phyloP scores from a whole-genome alignment of 2,888 invertebrate genomes.

The Drosophila melanosoma region DNA sequence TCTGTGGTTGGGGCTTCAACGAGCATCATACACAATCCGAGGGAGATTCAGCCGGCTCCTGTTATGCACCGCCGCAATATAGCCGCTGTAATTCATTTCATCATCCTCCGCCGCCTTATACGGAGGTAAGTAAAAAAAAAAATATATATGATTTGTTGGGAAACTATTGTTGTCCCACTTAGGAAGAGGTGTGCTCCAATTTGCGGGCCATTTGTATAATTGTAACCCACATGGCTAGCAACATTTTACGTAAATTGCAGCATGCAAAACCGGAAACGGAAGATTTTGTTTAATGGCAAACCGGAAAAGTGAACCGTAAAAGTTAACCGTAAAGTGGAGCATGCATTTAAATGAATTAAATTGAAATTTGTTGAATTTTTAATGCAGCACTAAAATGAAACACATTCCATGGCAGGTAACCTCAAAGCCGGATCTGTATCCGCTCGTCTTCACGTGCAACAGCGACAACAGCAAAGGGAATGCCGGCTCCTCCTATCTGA shows the following conservation, averaged over 20 bases:
- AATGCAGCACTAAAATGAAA: neutral
- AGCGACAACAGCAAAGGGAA: conserved; percentile 88
- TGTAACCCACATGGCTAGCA: neutral
- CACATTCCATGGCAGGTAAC: conserved; percentile 87
- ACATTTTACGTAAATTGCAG: neutral
- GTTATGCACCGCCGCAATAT: conserved; percentile 93
- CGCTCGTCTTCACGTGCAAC: conserved; percentile 92
- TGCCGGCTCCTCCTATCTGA: conserved; percentile 90
- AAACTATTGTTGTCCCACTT: neutral
- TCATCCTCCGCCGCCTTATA: conserved; percentile 93
- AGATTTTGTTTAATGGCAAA: neutral
- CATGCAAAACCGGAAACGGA: neutral
- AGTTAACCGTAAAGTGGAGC: neutral
- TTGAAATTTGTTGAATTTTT: neutral
- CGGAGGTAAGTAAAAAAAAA: conserved; percentile 87
- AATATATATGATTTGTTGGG: neutral
- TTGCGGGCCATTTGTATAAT: neutral
- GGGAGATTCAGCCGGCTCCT: conserved; percentile 91
- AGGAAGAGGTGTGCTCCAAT: neutral
- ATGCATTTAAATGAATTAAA: neutral
- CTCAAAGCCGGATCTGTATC: conserved; percentile 94
- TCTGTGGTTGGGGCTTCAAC: conserved; percentile 86
- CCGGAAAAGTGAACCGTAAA: neutral
- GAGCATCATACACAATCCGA: conserved; percentile 88
- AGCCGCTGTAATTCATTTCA: conserved; percentile 93